Evolutionary conservation across 2,888 invertebrate species (phyloP).

Genomic region (Ectemnius lituratus): DNA sequence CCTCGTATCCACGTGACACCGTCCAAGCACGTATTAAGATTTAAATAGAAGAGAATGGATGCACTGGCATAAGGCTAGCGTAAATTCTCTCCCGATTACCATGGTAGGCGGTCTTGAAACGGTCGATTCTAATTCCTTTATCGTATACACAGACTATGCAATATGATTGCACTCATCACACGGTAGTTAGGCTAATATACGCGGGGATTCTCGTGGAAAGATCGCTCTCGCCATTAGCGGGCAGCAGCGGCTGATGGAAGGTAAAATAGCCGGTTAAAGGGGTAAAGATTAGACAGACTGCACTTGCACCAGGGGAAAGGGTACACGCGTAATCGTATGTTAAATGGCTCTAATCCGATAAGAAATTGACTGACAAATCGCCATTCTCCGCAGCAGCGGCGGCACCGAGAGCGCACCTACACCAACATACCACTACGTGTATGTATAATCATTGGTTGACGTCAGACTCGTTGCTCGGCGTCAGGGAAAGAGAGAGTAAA

Average conservation of each 20-base stretch:
- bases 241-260: slow-evolving; percentile 35
- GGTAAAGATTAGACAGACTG: slow-evolving; percentile 54
- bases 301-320: slow-evolving; percentile 48
- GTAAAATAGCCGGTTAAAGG: slow-evolving; percentile 39
- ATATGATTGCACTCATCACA: not conserved
- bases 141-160: too few species aligned
- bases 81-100: too few species aligned
- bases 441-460: slow-evolving; percentile 28
- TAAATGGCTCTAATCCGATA: slow-evolving; percentile 63
- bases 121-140: too few species aligned
- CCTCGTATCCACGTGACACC: not conserved
- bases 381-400: slow-evolving; percentile 29
- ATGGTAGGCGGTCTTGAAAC: too few species aligned
- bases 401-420: slow-evolving; percentile 41
- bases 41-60: too few species aligned
- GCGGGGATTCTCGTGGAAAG: not conserved
- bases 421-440: slow-evolving; percentile 27
- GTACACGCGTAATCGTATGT: slow-evolving; percentile 54
- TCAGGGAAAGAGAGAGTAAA: slow-evolving; percentile 56
- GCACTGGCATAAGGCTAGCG: too few species aligned
- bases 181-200: slow-evolving; percentile 27
- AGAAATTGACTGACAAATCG: slow-evolving; percentile 65
- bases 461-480: slow-evolving; percentile 20
- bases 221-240: slow-evolving; percentile 30
- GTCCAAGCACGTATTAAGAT: too few species aligned